Evolutionary conservation across 2,797 vertebrate genomes (phyloP), one percentile per base, ranked within the genome.

Genomic region (Sphenodon punctatus): DNA sequence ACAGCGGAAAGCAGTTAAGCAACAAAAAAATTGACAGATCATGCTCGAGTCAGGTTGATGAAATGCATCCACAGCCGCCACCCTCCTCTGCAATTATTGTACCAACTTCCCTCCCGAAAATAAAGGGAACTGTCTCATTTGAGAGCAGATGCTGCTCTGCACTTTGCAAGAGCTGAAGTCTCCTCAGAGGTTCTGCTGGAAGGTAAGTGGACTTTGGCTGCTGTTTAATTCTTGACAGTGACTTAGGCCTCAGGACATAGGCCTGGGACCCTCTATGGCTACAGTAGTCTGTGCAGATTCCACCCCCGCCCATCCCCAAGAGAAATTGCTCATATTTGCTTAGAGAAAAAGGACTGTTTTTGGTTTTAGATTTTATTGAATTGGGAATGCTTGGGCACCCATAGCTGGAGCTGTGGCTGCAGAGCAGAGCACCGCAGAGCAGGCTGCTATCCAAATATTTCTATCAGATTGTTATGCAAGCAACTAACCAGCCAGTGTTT

Each of bases 1-100:
- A 64, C 22, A 86, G 1, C 92, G 89, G 94, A 94, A 95, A 86
- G 83, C 45, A 79, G 82, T 96, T 92, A 87, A 32, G 95, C 39
- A 95, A 96, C 88, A 64, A 56, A 48, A 72, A 53, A 51, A 23
- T 53, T 2, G 80, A 66, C 74, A 65, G 43, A 30, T 3, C 1
- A 3, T 67, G 20, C 7, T 0, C 11, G 1, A 32, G 27, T 42
- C 45, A 5, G 60, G 49, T 51, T 53, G n/a, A 39, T 49, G 56
- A 81, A 75, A 69, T 55, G 75, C 43, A 65, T 41, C 51, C 51
- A 36, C 42, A 70, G 3, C 48, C 30, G 48, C 51, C 60, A 48
- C 53, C 39, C 23, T 43, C 20, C 30, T 45, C 8, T 56, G 39
- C 19, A 13, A 39, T 59, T 56, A 30, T 27, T 14, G 59, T 39